Evolutionary conservation across 2,888 invertebrate species (phyloP).

Genomic region (Drosophila anomelani): DNA sequence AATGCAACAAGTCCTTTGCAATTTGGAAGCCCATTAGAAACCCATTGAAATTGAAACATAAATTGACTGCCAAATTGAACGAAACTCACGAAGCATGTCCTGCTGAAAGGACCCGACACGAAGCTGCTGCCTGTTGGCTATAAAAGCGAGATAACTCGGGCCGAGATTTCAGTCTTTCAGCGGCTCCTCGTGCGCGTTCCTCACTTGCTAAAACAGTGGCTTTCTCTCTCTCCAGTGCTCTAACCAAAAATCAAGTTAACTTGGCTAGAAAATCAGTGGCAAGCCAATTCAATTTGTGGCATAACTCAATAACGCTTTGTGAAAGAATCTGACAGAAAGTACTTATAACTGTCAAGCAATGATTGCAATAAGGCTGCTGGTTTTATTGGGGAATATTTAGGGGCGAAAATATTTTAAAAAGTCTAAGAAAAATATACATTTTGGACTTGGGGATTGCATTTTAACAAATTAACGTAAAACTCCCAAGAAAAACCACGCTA

Average conservation of each 20-base stretch:
- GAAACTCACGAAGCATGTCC: constrained; percentile 62
- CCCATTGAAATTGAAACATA: constrained; percentile 38
- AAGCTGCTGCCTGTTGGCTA: constrained; percentile 46
- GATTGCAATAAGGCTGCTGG: constrained; percentile 5
- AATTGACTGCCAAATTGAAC: constrained; percentile 47
- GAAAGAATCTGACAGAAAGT: background rate
- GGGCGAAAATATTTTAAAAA: too few species aligned
- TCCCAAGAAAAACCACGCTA: too few species aligned
- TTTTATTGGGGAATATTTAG: background rate
- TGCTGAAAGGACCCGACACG: constrained; percentile 20
- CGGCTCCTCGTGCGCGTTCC: constrained; percentile 38
- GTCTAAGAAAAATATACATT: too few species aligned
- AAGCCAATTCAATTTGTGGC: constrained; percentile 27
- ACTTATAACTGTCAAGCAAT: constrained; percentile 1
- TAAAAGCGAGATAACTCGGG: constrained; percentile 59
- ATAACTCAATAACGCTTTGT: constrained; percentile 28
- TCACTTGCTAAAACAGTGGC: background rate
- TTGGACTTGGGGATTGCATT: too few species aligned
- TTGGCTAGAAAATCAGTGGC: constrained; percentile 32
- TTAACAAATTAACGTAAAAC: too few species aligned
- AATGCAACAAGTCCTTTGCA: constrained; percentile 61
- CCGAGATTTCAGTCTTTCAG: constrained; percentile 61
- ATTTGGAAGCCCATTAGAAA: background rate
- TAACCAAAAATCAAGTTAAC: constrained; percentile 30
- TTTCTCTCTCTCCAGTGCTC: background rate